Conservation (phyloP, 2,113 vertebrate species). For the Odontophorus gujanensis region DNA sequence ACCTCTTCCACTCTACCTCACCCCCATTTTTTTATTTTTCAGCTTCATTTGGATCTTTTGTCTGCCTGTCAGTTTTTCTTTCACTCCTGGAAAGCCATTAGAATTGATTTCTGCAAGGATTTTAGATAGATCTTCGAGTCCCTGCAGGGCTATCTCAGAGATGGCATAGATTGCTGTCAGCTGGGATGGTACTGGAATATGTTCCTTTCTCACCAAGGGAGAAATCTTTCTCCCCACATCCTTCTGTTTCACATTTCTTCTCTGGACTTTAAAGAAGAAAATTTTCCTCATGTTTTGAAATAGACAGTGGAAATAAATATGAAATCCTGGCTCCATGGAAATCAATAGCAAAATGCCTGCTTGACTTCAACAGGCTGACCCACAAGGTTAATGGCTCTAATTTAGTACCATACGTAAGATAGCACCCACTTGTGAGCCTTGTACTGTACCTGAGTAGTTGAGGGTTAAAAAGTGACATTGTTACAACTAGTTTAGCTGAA, state of each 20-base stretch:
- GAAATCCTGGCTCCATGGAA: constrained; percentile 26
- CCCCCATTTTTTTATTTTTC: neutral
- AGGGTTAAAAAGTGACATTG: neutral
- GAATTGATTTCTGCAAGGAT: constrained; percentile 32
- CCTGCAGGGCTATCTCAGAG: neutral
- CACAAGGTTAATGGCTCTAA: constrained; percentile 45
- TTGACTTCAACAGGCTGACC: constrained; percentile 54
- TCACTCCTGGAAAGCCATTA: constrained; percentile 25
- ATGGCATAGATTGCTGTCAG: neutral
- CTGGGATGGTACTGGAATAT: neutral
- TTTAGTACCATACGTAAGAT: constrained; percentile 21
- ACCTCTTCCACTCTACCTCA: neutral
- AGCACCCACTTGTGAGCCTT: constrained; percentile 31
- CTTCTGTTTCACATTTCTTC: constrained; percentile 25
- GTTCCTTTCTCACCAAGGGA: neutral
- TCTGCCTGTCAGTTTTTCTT: neutral
- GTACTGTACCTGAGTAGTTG: constrained; percentile 6
- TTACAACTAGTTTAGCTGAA: constrained; percentile 38
- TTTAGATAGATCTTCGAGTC: constrained; percentile 17
- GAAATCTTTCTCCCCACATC: neutral
- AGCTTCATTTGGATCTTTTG: neutral
- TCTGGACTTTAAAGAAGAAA: neutral
- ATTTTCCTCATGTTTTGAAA: constrained; percentile 33
- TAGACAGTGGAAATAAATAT: constrained; percentile 39
- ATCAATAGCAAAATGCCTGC: constrained; percentile 45